A percentile compares a stretch with the other conserved stretches of the same genome.
Evolutionary conservation across 2,888 invertebrate species (phyloP).

Genomic region (Xanthia icteritia): DNA sequence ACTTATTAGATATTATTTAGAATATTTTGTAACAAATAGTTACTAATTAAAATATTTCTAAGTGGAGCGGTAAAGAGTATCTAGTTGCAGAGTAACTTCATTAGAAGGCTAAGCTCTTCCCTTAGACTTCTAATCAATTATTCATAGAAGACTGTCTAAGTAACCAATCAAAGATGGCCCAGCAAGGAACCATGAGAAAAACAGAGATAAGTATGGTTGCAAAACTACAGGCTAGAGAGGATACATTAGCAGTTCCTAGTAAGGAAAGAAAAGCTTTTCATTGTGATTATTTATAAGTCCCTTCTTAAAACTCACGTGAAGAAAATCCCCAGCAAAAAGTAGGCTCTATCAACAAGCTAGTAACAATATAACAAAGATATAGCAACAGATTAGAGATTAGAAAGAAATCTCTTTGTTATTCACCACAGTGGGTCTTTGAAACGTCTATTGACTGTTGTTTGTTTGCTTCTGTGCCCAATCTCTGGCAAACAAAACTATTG

Average conservation of each 20-base stretch:
- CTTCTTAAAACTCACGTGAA: background rate
- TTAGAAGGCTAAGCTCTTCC: background rate
- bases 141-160: background rate
- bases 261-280: background rate
- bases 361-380: conserved; percentile 24
- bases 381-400: conserved; percentile 31
- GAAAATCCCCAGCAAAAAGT: background rate
- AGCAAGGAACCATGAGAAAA: too few relatives aligned
- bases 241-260: background rate
- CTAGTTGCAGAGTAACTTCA: background rate
- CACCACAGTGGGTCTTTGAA: conserved; percentile 1
- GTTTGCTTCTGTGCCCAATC: conserved; percentile 27
- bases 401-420: conserved; percentile 28
- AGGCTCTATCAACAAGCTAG: conserved; percentile 30
- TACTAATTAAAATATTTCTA: background rate
- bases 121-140: too few relatives aligned
- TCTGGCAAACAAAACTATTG: conserved; percentile 41
- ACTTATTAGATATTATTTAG: conserved; percentile 10
- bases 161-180: background rate
- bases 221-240: background rate
- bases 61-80: background rate
- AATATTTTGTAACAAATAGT: conserved; percentile 7
- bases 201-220: background rate
- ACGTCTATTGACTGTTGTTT: conserved; percentile 27
- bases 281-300: background rate